Base-by-base conservation (phyloP, 2,113 vertebrate species). In the Misgurnus anguillicaudatus region DNA sequence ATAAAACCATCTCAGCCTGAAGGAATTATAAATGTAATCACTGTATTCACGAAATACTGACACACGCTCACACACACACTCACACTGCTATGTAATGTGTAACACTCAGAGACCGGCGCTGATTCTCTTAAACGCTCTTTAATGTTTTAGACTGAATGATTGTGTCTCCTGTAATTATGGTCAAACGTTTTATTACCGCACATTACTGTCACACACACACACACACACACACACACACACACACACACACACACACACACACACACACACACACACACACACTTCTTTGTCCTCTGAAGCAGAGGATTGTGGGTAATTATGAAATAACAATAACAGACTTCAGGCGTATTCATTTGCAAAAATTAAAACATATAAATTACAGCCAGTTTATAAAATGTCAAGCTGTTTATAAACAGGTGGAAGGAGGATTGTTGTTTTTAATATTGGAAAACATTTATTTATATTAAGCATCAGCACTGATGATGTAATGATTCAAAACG, bases 41-140 rank as follows among this genome's bases (percentile, higher is more conserved):
- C 45, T 51, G 9, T 53, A n/a, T 76, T 76, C 64, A 38, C 19
- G 9, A 76, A 76, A 76, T 39, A 63, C 47, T 51, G 38, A 61
- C 71, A 74, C 36, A 41, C n/a, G 38, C 48, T 11, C 68, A 19
- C n/a, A 21, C 16, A 9, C 53, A 58, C 69, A 71, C 17, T 45
- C 57, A 47, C 71, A 36, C 5, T 1, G 45, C 45, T 4, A 63
- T 64, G 61, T 76, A 53, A 76, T 76, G 47, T 64, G 61, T 39
- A 14, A 31, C 45, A 53, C 38, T 64, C 36, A 9, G 31, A 64
- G 74, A 51, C 48, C 13, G 61, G 24, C n/a, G 31, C 74, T 76
- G 61, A 76, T 76, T 76, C 64, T 76, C 45, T 76, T 76, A 64
- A 76, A 64, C 31, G 31, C 14, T 76, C 31, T 76, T 76, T 76